Base-by-base conservation (phyloP, 2,797 vertebrate species). In the Rallus crepitans region DNA sequence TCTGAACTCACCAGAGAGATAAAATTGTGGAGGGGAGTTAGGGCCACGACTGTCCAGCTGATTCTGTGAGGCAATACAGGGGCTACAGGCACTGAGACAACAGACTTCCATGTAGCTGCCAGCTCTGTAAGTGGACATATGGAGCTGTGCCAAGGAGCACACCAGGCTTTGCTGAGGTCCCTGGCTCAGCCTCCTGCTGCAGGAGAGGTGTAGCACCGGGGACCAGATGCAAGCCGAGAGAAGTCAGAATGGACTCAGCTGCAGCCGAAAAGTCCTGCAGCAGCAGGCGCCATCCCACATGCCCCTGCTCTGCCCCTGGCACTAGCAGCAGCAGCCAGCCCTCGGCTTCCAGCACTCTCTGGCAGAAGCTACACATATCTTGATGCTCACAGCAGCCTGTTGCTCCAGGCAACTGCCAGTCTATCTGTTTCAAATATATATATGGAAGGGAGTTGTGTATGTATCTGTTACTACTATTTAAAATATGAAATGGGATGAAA, bases 1-100 rank as follows among this genome's bases (percentile, higher is more conserved):
- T 90, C 63, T 82, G 60, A 87, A 57, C 81, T 78, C 48, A 79
- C 33, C 19, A 79, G 75, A 93, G 68, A 91, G 94, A 71, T 77
- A 80, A 82, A 93, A 80, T 5, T 69, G n/a, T 16, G 11, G 40
- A 81, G 45, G 64, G 35, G 56, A 89, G 70, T 88, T 61, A 88
- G 39, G 7, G n/a, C 61, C 0, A 0, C 16, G 61, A 61, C 30
- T 1, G 13, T 65, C 31, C 82, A 91, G 33, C 61, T 88, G 76
- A 88, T 42, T 86, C 45, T 69, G 37, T 27, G 71, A 68, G 50
- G 69, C 65, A 83, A 14, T 45, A 63, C 2, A 1, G 59, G 37
- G 83, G 50, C 40, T 71, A 25, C 24, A 68, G 48, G 17, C 60
- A 37, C 47, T 7, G 56, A 73, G 40, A 31, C 68, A 60, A 30